Evolutionary conservation across 2,113 vertebrate genomes (phyloP).

Genomic region (Podocnemis expansa): DNA sequence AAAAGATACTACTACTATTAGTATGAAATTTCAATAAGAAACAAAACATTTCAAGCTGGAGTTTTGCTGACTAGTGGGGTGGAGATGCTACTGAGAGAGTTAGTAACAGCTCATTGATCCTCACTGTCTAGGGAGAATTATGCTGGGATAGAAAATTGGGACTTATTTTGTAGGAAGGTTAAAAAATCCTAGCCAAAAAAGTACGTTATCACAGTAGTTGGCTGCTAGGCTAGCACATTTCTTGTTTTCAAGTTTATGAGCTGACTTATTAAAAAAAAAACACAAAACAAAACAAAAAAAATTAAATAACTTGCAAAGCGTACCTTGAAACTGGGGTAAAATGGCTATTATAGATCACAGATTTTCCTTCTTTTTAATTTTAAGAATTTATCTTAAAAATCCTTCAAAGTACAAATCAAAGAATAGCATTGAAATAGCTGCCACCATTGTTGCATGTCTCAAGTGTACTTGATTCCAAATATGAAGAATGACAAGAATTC

Average conservation of each 20-base stretch:
- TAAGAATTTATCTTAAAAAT: background rate
- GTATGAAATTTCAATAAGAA: constrained; percentile 3
- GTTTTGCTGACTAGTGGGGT: background rate
- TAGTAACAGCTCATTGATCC: background rate
- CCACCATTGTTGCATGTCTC: background rate
- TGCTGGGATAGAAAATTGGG: background rate
- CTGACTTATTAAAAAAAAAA: background rate
- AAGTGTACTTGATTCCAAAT: background rate
- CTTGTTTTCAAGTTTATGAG: background rate
- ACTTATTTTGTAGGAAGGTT: background rate
- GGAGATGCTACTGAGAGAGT: background rate
- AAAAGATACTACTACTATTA: background rate
- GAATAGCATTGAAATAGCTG: background rate
- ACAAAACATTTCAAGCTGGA: background rate
- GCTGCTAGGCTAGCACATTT: background rate
- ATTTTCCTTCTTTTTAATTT: background rate
- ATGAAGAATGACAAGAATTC: background rate
- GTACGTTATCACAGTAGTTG: background rate
- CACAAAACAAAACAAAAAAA: background rate
- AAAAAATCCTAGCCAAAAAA: background rate
- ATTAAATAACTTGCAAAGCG: background rate
- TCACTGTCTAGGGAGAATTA: background rate
- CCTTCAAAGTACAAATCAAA: background rate
- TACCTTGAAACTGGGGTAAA: background rate
- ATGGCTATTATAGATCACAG: background rate